Evolutionary conservation across 2,113 vertebrate genomes (phyloP).

Genomic region (Mustela lutreola): DNA sequence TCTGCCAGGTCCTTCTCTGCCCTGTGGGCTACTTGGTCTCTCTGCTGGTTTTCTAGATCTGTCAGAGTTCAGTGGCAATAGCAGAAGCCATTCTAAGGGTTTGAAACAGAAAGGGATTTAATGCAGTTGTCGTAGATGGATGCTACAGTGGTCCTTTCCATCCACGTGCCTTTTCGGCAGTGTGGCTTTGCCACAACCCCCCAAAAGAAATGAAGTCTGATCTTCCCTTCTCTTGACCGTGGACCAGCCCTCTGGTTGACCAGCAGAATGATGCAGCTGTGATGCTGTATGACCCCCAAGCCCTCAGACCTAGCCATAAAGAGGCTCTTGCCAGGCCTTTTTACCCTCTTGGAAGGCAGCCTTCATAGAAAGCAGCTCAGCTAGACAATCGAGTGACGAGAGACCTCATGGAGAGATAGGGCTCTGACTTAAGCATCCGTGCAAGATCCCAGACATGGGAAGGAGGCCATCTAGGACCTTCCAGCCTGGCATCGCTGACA

Average conservation of each 20-base stretch:
- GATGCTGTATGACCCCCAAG: not conserved
- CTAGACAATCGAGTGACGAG: not conserved
- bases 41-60: not conserved
- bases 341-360: not conserved
- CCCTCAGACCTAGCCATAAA: not conserved
- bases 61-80: not conserved
- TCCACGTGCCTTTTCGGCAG: not conserved
- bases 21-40: not conserved
- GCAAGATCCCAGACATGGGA: not conserved
- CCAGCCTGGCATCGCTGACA: not conserved
- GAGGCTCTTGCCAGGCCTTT: not conserved
- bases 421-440: not conserved
- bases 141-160: not conserved
- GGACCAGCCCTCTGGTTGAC: not conserved
- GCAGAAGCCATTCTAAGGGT: not conserved
- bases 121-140: not conserved
- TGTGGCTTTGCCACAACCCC: not conserved
- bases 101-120: slow-evolving; percentile 42
- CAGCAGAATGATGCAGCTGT: slow-evolving; percentile 15
- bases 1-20: not conserved
- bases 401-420: not conserved
- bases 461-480: not conserved
- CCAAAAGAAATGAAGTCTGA: not conserved
- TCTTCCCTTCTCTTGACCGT: not conserved
- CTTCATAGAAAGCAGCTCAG: not conserved